Evolutionary conservation across 2,888 invertebrate genomes (phyloP).

Genomic region (Chymomyza fuscimana): DNA sequence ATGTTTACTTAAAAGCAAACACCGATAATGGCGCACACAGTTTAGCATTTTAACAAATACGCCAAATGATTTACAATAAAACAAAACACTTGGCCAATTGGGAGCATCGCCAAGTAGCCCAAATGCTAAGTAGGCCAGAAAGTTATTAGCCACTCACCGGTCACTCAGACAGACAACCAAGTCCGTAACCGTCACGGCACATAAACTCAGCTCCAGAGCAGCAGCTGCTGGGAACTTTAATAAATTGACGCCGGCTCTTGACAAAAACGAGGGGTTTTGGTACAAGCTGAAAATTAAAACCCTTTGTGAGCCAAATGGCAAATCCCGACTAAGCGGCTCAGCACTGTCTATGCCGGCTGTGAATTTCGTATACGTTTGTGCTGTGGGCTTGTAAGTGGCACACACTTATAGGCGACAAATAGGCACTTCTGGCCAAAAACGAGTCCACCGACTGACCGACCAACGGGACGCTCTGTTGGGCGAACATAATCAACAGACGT

Average conservation of each 20-base stretch:
- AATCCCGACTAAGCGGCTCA: conserved; percentile 7
- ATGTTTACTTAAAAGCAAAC: conserved; percentile 15
- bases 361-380: no score
- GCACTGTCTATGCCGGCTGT: background rate
- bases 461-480: background rate
- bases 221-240: conserved; percentile 12
- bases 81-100: conserved; percentile 20
- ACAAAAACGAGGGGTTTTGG: background rate
- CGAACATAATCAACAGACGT: conserved; percentile 35
- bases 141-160: conserved; percentile 39
- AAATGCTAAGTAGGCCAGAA: conserved; percentile 44
- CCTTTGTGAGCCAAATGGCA: conserved; percentile 18
- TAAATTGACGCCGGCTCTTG: conserved; percentile 26
- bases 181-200: conserved; percentile 46
- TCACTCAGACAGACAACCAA: conserved; percentile 35
- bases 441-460: background rate
- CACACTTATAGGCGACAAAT: background rate
- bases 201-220: conserved; percentile 20
- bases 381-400: background rate
- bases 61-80: conserved; percentile 39
- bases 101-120: conserved; percentile 40
- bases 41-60: conserved; percentile 40
- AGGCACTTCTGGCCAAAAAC: conserved; percentile 1
- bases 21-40: conserved; percentile 43
- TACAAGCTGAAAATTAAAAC: conserved; percentile 10